A percentile compares a stretch with the other conserved stretches of the same genome.
phyloP scores from a whole-genome alignment of 2,888 invertebrate species.

The Nowickia ferox region DNA sequence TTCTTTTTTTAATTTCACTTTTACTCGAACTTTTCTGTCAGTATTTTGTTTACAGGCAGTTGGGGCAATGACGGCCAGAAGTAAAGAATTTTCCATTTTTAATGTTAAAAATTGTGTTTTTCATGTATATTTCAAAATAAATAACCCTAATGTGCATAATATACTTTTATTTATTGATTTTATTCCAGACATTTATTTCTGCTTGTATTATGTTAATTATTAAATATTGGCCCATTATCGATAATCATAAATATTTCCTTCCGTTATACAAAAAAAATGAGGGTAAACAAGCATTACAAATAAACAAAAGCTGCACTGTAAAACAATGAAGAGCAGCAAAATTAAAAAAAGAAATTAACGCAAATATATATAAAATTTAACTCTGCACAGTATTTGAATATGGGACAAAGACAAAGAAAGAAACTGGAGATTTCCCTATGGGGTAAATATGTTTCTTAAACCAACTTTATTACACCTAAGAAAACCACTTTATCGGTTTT shows the following conservation, averaged over 20 bases:
- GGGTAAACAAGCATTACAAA: constrained; percentile 2
- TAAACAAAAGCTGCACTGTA: constrained; percentile 30
- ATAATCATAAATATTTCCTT: constrained; percentile 71
- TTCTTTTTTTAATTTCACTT: too few relatives aligned
- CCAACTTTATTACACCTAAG: too few relatives aligned
- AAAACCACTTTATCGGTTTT: too few relatives aligned
- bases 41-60: too few relatives aligned
- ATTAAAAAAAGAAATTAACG: constrained; percentile 2
- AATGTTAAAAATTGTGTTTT: too few relatives aligned
- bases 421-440: too few relatives aligned
- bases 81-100: too few relatives aligned
- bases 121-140: too few relatives aligned
- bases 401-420: not conserved
- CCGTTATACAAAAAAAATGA: constrained; percentile 29
- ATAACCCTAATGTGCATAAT: too few relatives aligned
- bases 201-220: constrained; percentile 48
- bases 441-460: too few relatives aligned
- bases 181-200: not conserved
- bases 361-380: not conserved
- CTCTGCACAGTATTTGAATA: not conserved
- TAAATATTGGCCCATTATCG: constrained; percentile 56
- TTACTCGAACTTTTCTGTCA: too few relatives aligned
- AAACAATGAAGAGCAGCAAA: constrained; percentile 13
- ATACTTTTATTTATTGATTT: not conserved
- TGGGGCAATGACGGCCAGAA: too few relatives aligned